phyloP scores from a whole-genome alignment of 1,140 invertebrate species.

The Ceratosolen fusciceps region DNA sequence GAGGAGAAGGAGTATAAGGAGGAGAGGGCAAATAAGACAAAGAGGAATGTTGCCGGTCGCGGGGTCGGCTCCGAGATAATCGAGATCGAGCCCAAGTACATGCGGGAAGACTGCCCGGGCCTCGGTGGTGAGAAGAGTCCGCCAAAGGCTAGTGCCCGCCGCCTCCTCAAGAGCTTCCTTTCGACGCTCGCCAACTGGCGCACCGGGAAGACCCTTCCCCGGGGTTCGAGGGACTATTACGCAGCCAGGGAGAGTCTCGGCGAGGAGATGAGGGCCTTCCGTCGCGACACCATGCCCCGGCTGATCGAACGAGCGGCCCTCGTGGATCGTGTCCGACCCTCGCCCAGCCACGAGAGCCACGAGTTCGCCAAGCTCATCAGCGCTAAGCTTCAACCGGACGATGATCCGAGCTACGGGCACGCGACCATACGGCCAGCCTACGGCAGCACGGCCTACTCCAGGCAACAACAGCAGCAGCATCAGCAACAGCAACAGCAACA shows the following conservation, averaged over 20 bases:
- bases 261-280: constrained; percentile 47
- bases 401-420: neutral
- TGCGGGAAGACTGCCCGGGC: neutral
- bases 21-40: too few species aligned
- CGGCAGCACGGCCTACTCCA: neutral
- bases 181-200: constrained; percentile 41
- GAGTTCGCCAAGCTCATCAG: constrained; percentile 22
- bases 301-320: constrained; percentile 11
- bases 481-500: too few species aligned
- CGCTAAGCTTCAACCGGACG: neutral
- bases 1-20: too few species aligned
- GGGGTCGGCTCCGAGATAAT: too few species aligned
- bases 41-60: too few species aligned
- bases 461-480: too few species aligned
- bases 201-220: constrained; percentile 14
- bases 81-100: too few species aligned
- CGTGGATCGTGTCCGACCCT: neutral
- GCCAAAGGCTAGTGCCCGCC: neutral
- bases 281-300: constrained; percentile 44
- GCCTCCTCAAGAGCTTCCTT: constrained; percentile 47
- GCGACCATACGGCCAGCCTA: constrained; percentile 52
- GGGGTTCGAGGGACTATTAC: constrained; percentile 42
- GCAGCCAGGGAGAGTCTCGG: constrained; percentile 40
- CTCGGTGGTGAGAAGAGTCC: neutral
- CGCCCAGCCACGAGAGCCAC: neutral